Evolutionary conservation across 1,140 invertebrate species (phyloP).

Genomic region (Pseudomyrmex cubaensis): DNA sequence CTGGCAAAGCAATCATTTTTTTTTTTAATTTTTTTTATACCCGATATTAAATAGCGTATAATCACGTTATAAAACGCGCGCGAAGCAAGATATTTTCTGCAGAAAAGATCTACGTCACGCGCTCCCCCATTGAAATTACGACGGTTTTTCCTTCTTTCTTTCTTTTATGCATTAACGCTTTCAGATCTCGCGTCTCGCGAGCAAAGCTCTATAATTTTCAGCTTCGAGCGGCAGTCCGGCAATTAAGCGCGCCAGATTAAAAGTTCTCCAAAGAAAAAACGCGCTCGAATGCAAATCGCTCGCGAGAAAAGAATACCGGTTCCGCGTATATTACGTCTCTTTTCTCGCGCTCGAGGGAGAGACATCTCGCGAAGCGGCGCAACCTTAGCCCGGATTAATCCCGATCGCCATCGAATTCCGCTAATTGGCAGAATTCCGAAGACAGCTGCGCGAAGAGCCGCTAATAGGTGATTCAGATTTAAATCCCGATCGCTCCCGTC

Average conservation of each 20-base stretch:
- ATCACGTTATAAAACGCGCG: not conserved
- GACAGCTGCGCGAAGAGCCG: not conserved
- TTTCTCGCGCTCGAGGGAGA: not conserved
- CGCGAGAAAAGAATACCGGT: not conserved
- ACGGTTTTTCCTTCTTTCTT: no score
- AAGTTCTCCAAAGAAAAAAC: conserved; percentile 18
- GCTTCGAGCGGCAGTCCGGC: conserved; percentile 6
- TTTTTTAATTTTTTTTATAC: conserved; percentile 4
- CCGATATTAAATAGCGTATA: conserved; percentile 4
- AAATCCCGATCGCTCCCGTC: conserved; percentile 36
- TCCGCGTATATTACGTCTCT: not conserved
- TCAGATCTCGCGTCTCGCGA: not conserved
- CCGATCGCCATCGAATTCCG: conserved; percentile 21
- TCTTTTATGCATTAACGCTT: conserved; percentile 34
- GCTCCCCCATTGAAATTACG: not conserved
- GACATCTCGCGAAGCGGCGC: not conserved
- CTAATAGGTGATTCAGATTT: conserved; percentile 54
- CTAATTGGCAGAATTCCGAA: conserved; percentile 33
- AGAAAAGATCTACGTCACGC: conserved; percentile 6
- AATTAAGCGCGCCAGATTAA: conserved; percentile 20
- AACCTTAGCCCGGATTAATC: conserved; percentile 22
- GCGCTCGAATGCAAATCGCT: not conserved
- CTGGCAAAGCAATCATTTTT: not conserved
- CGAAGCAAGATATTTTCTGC: not conserved
- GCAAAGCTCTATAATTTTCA: conserved; percentile 31